Evolutionary conservation across 2,888 invertebrate genomes (phyloP).

Genomic region (Drosophila niveifrons): DNA sequence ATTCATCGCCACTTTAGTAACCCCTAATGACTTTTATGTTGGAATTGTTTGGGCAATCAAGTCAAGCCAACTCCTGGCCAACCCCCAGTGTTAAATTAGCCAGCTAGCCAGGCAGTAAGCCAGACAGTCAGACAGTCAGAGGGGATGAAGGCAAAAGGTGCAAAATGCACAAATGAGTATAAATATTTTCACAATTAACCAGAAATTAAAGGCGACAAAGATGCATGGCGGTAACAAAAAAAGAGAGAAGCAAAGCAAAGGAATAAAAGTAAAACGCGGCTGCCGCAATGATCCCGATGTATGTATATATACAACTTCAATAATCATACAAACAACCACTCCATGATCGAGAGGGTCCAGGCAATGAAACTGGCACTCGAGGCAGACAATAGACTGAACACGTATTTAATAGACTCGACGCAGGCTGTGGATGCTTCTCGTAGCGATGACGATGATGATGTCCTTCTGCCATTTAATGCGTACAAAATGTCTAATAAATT

Average conservation of each 20-base stretch:
- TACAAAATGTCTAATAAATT: conserved; percentile 83
- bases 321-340: conserved; percentile 75
- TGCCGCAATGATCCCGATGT: conserved; percentile 50
- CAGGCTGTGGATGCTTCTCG: conserved; percentile 49
- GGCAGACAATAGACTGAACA: conserved; percentile 73
- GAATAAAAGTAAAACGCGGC: conserved; percentile 45
- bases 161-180: conserved; percentile 84
- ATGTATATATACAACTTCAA: conserved; percentile 20
- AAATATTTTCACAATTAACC: conserved; percentile 85
- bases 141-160: conserved; percentile 75
- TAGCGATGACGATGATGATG: conserved; percentile 75
- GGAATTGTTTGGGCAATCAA: conserved; percentile 80
- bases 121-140: conserved; percentile 5
- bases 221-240: conserved; percentile 50
- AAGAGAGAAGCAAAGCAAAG: conserved; percentile 4
- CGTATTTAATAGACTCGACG: conserved; percentile 79
- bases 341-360: conserved; percentile 50
- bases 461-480: conserved; percentile 79
- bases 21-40: conserved; percentile 84
- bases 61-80: conserved; percentile 61
- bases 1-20: conserved; percentile 85
- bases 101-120: conserved; percentile 26
- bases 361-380: conserved; percentile 70
- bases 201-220: conserved; percentile 82
- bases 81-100: conserved; percentile 71